Percentiles rank a stretch among this genome's conserved stretches.
These are phyloP conservation scores for Drusus annulatus DNA, from an alignment of 1,140 invertebrate genomes.

Conservation along the genomic window DNA sequence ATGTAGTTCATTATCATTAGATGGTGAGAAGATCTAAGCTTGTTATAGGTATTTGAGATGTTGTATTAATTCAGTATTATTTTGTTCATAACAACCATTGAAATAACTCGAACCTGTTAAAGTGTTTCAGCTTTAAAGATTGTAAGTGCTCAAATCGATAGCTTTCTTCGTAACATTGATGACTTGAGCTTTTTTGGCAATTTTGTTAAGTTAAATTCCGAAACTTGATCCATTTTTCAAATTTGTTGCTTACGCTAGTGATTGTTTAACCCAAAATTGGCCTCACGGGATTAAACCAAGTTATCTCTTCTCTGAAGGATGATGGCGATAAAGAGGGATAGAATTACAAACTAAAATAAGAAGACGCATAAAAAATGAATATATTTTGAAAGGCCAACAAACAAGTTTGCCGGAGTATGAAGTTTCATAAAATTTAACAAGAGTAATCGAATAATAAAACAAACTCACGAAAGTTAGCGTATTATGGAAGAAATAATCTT, in stretches of 20 bases:
- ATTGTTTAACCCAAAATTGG: conserved; percentile 21
- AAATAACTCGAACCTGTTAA: too few relatives aligned
- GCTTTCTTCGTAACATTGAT: background rate
- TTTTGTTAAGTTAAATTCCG: background rate
- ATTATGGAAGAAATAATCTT: conserved; percentile 1
- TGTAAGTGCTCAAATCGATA: background rate
- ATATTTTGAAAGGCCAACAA: conserved; percentile 16
- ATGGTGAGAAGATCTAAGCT: too few relatives aligned
- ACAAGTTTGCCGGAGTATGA: conserved; percentile 1
- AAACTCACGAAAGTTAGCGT: conserved; percentile 14
- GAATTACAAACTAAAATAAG: conserved; percentile 25
- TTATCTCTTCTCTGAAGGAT: conserved; percentile 18
- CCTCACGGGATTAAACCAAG: background rate
- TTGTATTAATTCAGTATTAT: too few relatives aligned
- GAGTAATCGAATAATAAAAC: conserved; percentile 32
- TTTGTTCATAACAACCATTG: too few relatives aligned
- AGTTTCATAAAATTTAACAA: conserved; percentile 22
- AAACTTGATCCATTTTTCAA: conserved; percentile 30
- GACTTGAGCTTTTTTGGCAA: background rate
- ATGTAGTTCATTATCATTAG: too few relatives aligned
- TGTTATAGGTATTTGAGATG: too few relatives aligned
- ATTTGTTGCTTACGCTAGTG: conserved; percentile 6
- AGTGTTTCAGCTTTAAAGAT: too few relatives aligned
- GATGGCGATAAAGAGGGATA: conserved; percentile 29
- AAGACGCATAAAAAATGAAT: conserved; percentile 32